Conservation (phyloP, 2,113 vertebrate genomes). For the Hydrolagus affinis region DNA sequence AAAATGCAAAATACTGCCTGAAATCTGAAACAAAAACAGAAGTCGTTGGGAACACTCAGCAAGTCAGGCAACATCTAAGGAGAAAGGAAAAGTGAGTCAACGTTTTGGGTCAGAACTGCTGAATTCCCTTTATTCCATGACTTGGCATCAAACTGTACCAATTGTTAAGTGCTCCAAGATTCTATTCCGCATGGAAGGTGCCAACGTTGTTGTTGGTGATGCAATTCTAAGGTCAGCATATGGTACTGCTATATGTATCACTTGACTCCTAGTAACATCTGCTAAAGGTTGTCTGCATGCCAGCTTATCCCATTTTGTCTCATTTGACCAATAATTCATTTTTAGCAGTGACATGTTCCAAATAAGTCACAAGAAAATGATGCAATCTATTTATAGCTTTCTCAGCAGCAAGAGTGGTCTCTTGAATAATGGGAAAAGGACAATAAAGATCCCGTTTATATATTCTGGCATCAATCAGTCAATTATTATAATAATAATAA, state of each 20-base stretch:
- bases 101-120: no score
- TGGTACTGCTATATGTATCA: not conserved
- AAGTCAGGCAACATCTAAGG: no score
- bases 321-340: not conserved
- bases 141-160: no score
- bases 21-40: no score
- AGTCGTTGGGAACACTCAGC: no score
- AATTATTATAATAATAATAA: no score
- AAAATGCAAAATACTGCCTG: no score
- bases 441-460: not conserved
- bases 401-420: not conserved
- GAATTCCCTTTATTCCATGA: no score
- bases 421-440: not conserved
- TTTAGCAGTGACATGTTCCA: slow-evolving; percentile 18
- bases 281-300: not conserved
- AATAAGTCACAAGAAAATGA: slow-evolving; percentile 17
- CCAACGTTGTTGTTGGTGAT: not conserved
- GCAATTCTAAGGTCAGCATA: not conserved
- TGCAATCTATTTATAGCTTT: not conserved
- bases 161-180: no score
- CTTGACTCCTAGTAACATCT: slow-evolving; percentile 18
- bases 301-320: not conserved
- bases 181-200: no score
- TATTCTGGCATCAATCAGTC: not conserved
- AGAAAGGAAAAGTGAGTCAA: no score